Percentiles rank a stretch among this genome's conserved stretches.
phyloP scores from a whole-genome alignment of 2,797 vertebrate genomes.

The Catostomus latipinnis region DNA sequence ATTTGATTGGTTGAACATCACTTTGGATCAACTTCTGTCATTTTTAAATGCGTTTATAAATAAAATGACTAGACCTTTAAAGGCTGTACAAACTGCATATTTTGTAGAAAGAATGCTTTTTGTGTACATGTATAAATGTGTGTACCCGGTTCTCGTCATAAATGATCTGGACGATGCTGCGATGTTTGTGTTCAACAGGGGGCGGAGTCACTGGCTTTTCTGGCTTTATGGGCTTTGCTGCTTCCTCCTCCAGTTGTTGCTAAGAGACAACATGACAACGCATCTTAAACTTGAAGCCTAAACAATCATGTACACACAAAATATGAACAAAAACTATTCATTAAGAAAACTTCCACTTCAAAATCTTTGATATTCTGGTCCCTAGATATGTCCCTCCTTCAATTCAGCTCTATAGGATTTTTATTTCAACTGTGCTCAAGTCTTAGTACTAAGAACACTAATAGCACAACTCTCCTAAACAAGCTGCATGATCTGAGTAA shows the following conservation, averaged over 20 bases:
- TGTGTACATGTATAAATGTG: neutral
- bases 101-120: too few species aligned
- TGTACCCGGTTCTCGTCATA: conserved; percentile 97
- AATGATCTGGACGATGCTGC: conserved; percentile 99
- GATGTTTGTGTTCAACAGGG: conserved; percentile 98
- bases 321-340: conserved; percentile 26
- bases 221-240: conserved; percentile 96
- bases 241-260: conserved; percentile 99
- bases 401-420: too few species aligned
- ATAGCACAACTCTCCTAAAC: too few species aligned
- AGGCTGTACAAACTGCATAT: too few species aligned
- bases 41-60: too few species aligned
- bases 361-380: neutral
- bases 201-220: conserved; percentile 96
- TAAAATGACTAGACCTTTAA: too few species aligned
- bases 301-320: conserved; percentile 54
- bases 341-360: neutral
- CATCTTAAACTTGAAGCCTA: conserved; percentile 36
- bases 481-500: too few species aligned
- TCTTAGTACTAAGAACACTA: too few species aligned
- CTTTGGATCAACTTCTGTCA: too few species aligned
- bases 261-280: conserved; percentile 76
- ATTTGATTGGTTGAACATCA: too few species aligned
- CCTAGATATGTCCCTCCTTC: too few species aligned
- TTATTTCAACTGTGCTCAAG: too few species aligned